Evolutionary conservation across 2,113 vertebrate genomes (phyloP).

Genomic region (Actinemys pallida): DNA sequence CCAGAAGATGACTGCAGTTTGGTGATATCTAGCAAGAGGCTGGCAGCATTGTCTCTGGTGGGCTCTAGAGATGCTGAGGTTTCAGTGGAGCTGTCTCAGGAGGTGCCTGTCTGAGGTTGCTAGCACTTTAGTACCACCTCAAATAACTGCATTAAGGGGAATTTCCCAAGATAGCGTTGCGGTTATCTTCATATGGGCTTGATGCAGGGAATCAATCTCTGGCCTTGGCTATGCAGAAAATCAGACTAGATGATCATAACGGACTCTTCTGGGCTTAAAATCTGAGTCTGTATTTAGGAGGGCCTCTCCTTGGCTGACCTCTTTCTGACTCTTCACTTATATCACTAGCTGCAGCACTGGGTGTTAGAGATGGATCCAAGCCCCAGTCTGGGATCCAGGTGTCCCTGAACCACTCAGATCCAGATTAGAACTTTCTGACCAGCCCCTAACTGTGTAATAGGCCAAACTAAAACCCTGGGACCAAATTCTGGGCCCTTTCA

Average conservation of each 20-base stretch:
- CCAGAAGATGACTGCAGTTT: rapidly evolving
- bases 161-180: neutral
- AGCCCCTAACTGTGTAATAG: neutral
- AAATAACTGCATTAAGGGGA: neutral
- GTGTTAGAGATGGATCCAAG: neutral
- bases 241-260: too few species aligned
- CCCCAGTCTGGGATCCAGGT: neutral
- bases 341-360: neutral
- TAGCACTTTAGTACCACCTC: neutral
- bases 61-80: neutral
- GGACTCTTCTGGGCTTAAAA: neutral
- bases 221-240: too few species aligned
- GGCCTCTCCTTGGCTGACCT: neutral
- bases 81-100: neutral
- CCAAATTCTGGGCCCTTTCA: neutral
- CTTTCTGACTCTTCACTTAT: neutral
- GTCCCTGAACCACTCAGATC: neutral
- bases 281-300: neutral
- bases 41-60: neutral
- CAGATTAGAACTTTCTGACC: neutral
- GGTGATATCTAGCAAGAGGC: neutral
- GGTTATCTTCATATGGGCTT: neutral
- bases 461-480: neutral
- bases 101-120: neutral
- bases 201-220: neutral